Conservation (phyloP, 2,888 invertebrate species). For the Leucoptera coffeella region DNA sequence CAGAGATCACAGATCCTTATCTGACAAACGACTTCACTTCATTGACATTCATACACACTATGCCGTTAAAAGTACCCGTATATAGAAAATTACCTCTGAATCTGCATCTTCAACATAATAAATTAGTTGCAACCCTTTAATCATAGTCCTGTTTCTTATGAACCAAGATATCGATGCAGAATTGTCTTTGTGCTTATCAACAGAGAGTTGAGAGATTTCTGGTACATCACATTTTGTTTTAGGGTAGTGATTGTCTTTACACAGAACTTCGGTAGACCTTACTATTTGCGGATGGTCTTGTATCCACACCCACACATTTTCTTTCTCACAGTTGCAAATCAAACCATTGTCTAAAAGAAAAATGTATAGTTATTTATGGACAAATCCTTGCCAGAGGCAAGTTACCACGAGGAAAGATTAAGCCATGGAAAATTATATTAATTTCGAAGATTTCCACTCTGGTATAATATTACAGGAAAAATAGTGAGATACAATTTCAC, state of each 20-base stretch:
- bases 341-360: conserved; percentile 72
- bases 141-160: conserved; percentile 76
- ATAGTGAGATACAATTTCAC: no score
- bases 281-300: conserved; percentile 68
- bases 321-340: conserved; percentile 83
- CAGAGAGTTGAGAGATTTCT: conserved; percentile 73
- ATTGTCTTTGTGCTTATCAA: conserved; percentile 81
- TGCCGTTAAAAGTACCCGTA: no score
- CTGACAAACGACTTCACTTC: no score
- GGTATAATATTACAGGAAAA: no score
- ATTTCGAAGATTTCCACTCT: no score
- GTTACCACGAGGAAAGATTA: no score
- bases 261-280: conserved; percentile 23
- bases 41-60: no score
- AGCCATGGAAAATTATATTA: no score
- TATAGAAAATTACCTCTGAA: conserved; percentile 22
- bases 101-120: conserved; percentile 57
- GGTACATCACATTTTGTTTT: conserved; percentile 57
- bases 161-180: conserved; percentile 86
- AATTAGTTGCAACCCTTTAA: conserved; percentile 77
- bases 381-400: no score
- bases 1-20: no score
- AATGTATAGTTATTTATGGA: no score
- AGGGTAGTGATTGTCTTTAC: conserved; percentile 33
- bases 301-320: conserved; percentile 90